Evolutionary conservation across 1,140 invertebrate genomes (phyloP), one percentile per base, ranked within the genome.

Genomic region (Hyphantria cunea): DNA sequence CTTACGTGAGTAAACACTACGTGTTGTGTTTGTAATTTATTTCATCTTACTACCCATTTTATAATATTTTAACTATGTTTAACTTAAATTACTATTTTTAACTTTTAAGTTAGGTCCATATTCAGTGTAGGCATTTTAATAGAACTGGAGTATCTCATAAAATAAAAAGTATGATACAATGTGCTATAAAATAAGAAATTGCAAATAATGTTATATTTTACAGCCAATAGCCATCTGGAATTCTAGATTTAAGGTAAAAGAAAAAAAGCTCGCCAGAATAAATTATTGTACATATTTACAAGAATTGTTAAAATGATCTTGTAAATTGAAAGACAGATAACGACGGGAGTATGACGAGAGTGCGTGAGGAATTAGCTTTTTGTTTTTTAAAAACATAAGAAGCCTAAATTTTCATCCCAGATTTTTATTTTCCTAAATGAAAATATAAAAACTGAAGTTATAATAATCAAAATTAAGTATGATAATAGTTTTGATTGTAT

Each of bases 181-280:
- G 44, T 48, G 54, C 33, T 31, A 58, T 58, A 58, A 58, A 58
- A 48, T 44, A 42, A 48, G 32, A 11, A 48, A 48, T 11, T 44
- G 54, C 48, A 44, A 58, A 58, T 58, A 58, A 58, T 48, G 54
- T 25, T 31, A 44, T 58, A 33, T 58, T 58, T 44, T 25, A 48
- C 37, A 6, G 45, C n/a, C n/a, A n/a, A n/a, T n/a, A 56, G 31
- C 53, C 53, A 56, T 15, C 41, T 47, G 53, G 15, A 56, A 25
- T 25, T 25, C 17, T 5, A 25, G 17, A 25, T 37, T 31, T 37
- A 34, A 56, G 53, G 41, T 44, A 47, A 37, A 11, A 0, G 17
- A 37, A 37, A 37, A 32, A n/a, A 47, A 34, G 45, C 44, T 56
- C 32, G 13, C 15, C 32, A 47, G 45, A 31, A 41, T 13, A 56